phyloP scores from a whole-genome alignment of 2,113 vertebrate genomes.

The Brachyhypopomus occidentalis region DNA sequence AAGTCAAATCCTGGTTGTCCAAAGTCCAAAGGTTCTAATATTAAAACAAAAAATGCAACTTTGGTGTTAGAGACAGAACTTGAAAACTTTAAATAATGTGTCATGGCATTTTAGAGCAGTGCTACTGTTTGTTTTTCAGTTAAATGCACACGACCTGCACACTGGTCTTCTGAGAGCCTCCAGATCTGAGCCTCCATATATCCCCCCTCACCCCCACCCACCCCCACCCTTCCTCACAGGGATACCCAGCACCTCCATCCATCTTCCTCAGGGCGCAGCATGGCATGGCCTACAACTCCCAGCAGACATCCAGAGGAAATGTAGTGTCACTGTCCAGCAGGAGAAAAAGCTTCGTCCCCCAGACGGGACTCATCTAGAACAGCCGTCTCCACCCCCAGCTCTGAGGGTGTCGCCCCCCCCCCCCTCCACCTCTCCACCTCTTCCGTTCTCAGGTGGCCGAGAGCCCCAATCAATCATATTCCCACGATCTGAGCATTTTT shows the following conservation, averaged over 20 bases:
- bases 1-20: no score
- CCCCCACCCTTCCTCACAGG: constrained; percentile 31
- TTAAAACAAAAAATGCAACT: not conserved
- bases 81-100: not conserved
- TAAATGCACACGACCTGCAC: no score
- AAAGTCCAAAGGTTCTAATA: no score
- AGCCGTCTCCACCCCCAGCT: constrained; percentile 12
- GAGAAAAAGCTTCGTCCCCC: constrained; percentile 44
- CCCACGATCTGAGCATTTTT: constrained; percentile 49
- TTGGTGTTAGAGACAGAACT: not conserved
- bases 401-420: no score
- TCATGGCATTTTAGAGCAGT: no score
- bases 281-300: constrained; percentile 39
- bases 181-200: no score
- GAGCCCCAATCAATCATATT: constrained; percentile 55
- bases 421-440: no score
- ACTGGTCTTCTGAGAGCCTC: no score
- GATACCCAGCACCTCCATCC: constrained; percentile 50
- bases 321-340: constrained; percentile 44
- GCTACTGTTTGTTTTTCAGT: no score
- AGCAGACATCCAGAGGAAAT: constrained; percentile 48
- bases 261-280: constrained; percentile 44
- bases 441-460: not conserved
- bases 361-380: constrained; percentile 21
- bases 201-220: no score